Evolutionary conservation across 2,113 vertebrate species (phyloP).

Genomic region (Nothobranchius kuhntae): DNA sequence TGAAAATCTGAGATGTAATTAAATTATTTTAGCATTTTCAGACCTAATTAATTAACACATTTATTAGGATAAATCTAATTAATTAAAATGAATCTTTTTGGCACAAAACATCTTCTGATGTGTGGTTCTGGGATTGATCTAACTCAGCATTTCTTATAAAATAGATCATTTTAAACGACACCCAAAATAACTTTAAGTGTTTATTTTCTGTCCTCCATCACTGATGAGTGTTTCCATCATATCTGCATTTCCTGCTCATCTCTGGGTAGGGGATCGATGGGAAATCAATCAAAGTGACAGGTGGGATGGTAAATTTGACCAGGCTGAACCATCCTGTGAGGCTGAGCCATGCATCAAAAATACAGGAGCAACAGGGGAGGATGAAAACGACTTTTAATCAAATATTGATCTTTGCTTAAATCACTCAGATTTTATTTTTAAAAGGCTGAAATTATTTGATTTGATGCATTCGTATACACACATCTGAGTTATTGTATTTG

Average conservation of each 20-base stretch:
- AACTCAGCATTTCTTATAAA: not conserved
- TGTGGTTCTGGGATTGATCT: too few species aligned
- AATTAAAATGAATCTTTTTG: too few species aligned
- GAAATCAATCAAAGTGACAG: conserved; percentile 77
- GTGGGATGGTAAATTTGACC: conserved; percentile 74
- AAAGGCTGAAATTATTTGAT: conserved; percentile 35
- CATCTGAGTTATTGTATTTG: not conserved
- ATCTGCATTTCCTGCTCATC: conserved; percentile 76
- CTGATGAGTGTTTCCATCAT: conserved; percentile 65
- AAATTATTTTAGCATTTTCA: too few species aligned
- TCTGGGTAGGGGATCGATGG: conserved; percentile 26
- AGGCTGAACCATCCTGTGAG: conserved; percentile 64
- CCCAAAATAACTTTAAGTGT: conserved; percentile 43
- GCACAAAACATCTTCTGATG: not conserved
- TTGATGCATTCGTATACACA: conserved; percentile 24
- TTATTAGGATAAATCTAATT: too few species aligned
- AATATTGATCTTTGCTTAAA: conserved; percentile 71
- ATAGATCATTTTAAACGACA: conserved; percentile 5
- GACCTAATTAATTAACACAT: too few species aligned
- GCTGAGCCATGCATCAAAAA: conserved; percentile 67
- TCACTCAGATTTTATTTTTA: conserved; percentile 59
- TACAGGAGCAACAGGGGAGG: conserved; percentile 54
- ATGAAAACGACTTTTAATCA: conserved; percentile 73
- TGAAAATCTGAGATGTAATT: too few species aligned
- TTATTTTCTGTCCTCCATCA: conserved; percentile 18